Percentiles rank a stretch among this genome's conserved stretches.
Conservation (phyloP, 1,140 invertebrate species). For the Leptinotarsa defecta region DNA sequence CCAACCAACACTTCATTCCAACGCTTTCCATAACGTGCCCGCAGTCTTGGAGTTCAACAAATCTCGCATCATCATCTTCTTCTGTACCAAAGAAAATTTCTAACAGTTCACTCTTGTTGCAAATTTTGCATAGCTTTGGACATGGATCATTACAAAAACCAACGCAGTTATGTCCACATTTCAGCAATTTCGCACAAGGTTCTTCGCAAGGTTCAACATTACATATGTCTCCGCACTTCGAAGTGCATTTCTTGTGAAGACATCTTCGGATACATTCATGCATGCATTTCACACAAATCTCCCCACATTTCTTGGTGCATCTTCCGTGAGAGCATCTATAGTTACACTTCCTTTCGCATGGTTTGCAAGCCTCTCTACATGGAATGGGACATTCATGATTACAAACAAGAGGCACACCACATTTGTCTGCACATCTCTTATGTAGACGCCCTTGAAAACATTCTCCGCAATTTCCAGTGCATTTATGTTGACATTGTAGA, state of each 20-base stretch:
- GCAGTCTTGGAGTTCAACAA: conserved; percentile 70
- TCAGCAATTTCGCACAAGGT: conserved; percentile 50
- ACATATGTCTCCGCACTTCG: conserved; percentile 62
- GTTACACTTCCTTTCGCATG: conserved; percentile 64
- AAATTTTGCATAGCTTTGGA: conserved; percentile 60
- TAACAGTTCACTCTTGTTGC: conserved; percentile 59
- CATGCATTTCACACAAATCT: conserved; percentile 60
- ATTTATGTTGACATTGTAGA: conserved; percentile 64
- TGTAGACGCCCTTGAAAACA: conserved; percentile 70
- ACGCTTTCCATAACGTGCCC: conserved; percentile 64
- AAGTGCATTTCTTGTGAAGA: conserved; percentile 56
- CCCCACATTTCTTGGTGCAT: conserved; percentile 64
- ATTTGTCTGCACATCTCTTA: conserved; percentile 63
- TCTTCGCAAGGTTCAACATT: conserved; percentile 50
- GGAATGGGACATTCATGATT: conserved; percentile 68
- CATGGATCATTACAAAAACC: conserved; percentile 72
- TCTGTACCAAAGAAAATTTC: conserved; percentile 63
- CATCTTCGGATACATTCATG: conserved; percentile 59
- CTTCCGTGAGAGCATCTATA: conserved; percentile 63
- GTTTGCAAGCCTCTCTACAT: conserved; percentile 66
- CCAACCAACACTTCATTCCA: conserved; percentile 62
- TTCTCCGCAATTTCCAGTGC: conserved; percentile 63
- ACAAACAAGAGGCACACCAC: conserved; percentile 66
- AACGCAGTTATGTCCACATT: conserved; percentile 66
- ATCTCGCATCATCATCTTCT: conserved; percentile 62